phyloP scores from a whole-genome alignment of 2,888 invertebrate genomes.

The Heliconius hortense region DNA sequence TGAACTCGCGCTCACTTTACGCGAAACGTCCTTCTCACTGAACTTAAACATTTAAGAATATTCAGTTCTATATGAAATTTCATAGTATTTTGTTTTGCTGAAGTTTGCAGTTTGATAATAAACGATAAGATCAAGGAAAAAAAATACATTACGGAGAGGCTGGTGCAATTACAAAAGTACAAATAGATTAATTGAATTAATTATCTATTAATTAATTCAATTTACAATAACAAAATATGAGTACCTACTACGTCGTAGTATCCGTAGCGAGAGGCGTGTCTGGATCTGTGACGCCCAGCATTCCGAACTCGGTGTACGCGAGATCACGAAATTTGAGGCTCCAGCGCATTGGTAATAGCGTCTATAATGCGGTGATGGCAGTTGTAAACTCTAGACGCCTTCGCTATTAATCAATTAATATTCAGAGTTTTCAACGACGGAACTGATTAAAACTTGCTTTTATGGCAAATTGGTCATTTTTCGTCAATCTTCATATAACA shows the following conservation, averaged over 20 bases:
- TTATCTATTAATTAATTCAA: not conserved
- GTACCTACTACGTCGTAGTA: slow-evolving; percentile 58
- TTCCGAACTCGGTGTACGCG: slow-evolving; percentile 32
- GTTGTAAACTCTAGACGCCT: slow-evolving; percentile 29
- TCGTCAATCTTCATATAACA: not conserved
- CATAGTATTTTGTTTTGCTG: not conserved
- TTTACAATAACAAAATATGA: not conserved
- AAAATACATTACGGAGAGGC: not conserved
- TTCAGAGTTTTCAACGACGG: slow-evolving; percentile 28
- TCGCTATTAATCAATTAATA: slow-evolving; percentile 35
- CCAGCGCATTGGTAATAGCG: slow-evolving; percentile 35
- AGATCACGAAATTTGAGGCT: slow-evolving; percentile 35
- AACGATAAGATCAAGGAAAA: not conserved
- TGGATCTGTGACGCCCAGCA: slow-evolving; percentile 57
- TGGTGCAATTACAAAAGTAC: not conserved
- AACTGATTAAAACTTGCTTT: slow-evolving; percentile 16
- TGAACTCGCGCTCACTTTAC: slow-evolving; percentile 5
- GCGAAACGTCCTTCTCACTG: slow-evolving; percentile 16
- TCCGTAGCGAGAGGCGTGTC: slow-evolving; percentile 60
- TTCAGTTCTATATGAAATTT: not conserved
- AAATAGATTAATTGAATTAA: not conserved
- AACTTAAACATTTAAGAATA: not conserved
- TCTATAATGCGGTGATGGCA: slow-evolving; percentile 33
- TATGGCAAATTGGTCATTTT: not conserved
- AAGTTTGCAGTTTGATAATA: not conserved